Percentiles rank a stretch among this genome's conserved stretches.
phyloP scores from a whole-genome alignment of 2,888 invertebrate species.

The Seladonia tumulorum region DNA sequence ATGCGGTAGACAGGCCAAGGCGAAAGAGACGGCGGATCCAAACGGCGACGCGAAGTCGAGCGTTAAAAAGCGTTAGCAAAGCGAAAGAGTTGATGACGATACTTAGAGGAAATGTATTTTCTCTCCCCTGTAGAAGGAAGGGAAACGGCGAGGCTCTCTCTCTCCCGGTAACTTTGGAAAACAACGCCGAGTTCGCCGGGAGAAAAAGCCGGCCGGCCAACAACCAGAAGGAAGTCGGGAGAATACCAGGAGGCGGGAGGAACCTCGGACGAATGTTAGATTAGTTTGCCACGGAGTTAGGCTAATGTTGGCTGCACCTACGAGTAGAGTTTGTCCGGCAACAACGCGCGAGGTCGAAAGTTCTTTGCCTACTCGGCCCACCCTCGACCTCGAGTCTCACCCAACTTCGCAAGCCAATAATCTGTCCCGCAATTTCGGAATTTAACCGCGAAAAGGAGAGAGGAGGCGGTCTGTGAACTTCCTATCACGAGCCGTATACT shows the following conservation, averaged over 20 bases:
- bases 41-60: slow-evolving; percentile 40
- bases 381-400: slow-evolving; percentile 70
- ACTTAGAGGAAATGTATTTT: slow-evolving; percentile 65
- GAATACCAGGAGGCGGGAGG: slow-evolving; percentile 40
- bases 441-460: slow-evolving; percentile 69
- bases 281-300: slow-evolving; percentile 82
- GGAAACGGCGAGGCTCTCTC: slow-evolving; percentile 42
- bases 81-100: slow-evolving; percentile 57
- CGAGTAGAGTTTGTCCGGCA: slow-evolving; percentile 79
- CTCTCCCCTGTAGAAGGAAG: slow-evolving; percentile 44
- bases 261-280: slow-evolving; percentile 81
- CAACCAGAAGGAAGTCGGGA: slow-evolving; percentile 54
- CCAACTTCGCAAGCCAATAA: slow-evolving; percentile 79
- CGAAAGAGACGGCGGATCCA: not conserved
- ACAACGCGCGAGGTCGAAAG: slow-evolving; percentile 77
- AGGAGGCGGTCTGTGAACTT: slow-evolving; percentile 68
- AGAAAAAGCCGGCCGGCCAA: slow-evolving; percentile 56
- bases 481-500: slow-evolving; percentile 66
- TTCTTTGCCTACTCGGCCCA: slow-evolving; percentile 76
- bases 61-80: slow-evolving; percentile 38
- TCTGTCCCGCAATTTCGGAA: slow-evolving; percentile 79
- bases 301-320: slow-evolving; percentile 80
- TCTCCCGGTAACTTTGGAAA: slow-evolving; percentile 60
- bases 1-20: not conserved
- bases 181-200: slow-evolving; percentile 54